Percentiles rank a stretch among this genome's conserved stretches.
These are phyloP conservation scores for Anticlea derivata DNA, from an alignment of 2,888 invertebrate genomes.

Conservation along the genomic window DNA sequence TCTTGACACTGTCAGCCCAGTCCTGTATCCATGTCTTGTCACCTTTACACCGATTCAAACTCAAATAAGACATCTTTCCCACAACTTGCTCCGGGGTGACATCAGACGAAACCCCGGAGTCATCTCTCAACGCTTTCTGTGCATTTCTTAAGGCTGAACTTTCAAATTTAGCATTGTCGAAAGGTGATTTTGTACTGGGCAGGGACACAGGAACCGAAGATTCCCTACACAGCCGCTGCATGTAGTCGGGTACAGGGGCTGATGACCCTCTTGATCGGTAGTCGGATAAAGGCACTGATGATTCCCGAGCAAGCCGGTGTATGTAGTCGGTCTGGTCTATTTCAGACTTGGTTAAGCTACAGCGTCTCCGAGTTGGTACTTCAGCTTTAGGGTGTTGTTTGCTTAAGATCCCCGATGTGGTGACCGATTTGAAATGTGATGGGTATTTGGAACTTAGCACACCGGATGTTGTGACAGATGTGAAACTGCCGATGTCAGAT, in stretches of 20 bases:
- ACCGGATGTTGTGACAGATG: constrained; percentile 87
- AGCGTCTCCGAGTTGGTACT: constrained; percentile 67
- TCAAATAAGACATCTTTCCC: constrained; percentile 72
- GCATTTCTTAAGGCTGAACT: constrained; percentile 70
- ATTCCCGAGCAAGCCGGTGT: constrained; percentile 67
- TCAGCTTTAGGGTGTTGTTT: constrained; percentile 65
- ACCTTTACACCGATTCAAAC: constrained; percentile 76
- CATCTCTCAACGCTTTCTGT: constrained; percentile 65
- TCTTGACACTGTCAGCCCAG: constrained; percentile 86
- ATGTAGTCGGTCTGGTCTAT: constrained; percentile 86
- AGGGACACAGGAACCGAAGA: constrained; percentile 73
- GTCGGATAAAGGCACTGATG: constrained; percentile 58
- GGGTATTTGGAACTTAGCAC: constrained; percentile 84
- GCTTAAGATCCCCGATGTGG: constrained; percentile 87
- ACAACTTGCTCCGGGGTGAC: constrained; percentile 67
- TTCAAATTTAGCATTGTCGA: constrained; percentile 66
- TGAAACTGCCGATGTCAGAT: constrained; percentile 85
- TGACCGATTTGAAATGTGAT: constrained; percentile 82
- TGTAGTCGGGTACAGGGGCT: constrained; percentile 78
- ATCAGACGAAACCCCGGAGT: constrained; percentile 52
- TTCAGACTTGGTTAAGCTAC: constrained; percentile 87
- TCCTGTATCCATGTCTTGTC: constrained; percentile 86
- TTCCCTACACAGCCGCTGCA: constrained; percentile 70
- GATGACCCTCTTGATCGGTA: constrained; percentile 67
- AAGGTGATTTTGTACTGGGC: constrained; percentile 57